Percentiles rank a stretch among this genome's conserved stretches.
These are phyloP conservation scores for Rhabdophis nuchalis DNA, from an alignment of 2,797 vertebrate species.

Conservation along the genomic window DNA sequence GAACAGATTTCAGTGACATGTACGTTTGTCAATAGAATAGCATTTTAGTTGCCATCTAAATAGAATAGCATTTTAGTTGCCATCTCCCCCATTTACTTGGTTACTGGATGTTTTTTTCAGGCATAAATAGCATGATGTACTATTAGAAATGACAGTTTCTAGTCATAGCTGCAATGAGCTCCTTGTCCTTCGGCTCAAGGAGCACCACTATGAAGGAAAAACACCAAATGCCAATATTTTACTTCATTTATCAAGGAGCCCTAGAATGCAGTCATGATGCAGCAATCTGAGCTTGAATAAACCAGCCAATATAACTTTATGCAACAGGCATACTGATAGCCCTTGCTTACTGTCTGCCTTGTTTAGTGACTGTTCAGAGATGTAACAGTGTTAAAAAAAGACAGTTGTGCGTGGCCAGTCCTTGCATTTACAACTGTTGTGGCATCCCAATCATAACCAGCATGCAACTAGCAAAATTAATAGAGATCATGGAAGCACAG, in stretches of 20 bases:
- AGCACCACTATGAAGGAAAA: background rate
- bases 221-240: no score
- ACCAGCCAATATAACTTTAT: background rate
- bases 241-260: background rate
- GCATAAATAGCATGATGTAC: background rate
- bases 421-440: background rate
- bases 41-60: conserved; percentile 20
- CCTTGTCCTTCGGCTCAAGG: background rate
- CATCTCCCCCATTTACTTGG: background rate
- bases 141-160: background rate
- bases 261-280: background rate
- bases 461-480: background rate
- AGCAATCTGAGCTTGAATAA: background rate
- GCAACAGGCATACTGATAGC: background rate
- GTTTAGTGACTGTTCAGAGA: background rate
- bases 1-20: conserved; percentile 5
- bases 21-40: conserved; percentile 8
- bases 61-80: conserved; percentile 25
- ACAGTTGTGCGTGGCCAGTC: background rate
- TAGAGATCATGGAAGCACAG: background rate
- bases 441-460: background rate
- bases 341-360: background rate
- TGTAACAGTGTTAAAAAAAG: background rate
- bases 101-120: background rate
- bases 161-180: background rate